Conservation (phyloP, 2,888 invertebrate species). For the Tipula confusa region DNA sequence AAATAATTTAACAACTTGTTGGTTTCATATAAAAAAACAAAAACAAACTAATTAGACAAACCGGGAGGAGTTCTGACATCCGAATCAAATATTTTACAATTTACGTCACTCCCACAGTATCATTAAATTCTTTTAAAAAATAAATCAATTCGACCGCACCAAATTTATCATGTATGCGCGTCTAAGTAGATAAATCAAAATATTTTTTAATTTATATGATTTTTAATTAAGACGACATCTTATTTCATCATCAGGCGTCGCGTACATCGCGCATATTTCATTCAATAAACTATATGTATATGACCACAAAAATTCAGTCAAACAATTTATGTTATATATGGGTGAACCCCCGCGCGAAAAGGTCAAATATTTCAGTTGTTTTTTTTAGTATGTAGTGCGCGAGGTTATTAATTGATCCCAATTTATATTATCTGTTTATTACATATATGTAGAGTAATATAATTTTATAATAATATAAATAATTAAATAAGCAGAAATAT, state of each 20-base stretch:
- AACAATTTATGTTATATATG: neutral
- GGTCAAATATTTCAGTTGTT: neutral
- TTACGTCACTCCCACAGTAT: too few relatives aligned
- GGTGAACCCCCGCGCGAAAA: neutral
- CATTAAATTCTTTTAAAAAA: neutral
- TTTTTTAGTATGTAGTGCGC: neutral
- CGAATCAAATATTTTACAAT: too few relatives aligned
- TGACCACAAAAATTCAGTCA: neutral
- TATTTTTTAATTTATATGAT: neutral
- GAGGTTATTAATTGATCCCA: neutral
- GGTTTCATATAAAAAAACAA: too few relatives aligned
- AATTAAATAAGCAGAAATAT: neutral
- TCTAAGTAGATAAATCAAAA: neutral
- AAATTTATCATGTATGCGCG: neutral
- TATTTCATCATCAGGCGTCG: neutral
- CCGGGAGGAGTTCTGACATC: too few relatives aligned
- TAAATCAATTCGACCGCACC: neutral
- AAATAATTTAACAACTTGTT: too few relatives aligned
- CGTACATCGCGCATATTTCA: neutral
- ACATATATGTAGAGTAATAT: neutral
- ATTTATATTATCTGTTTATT: neutral
- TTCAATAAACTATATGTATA: neutral
- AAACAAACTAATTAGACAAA: too few relatives aligned
- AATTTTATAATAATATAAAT: neutral
- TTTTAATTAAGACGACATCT: constrained; percentile 1